Conservation (phyloP, 1,140 invertebrate genomes). For the Hyphantria cunea region DNA sequence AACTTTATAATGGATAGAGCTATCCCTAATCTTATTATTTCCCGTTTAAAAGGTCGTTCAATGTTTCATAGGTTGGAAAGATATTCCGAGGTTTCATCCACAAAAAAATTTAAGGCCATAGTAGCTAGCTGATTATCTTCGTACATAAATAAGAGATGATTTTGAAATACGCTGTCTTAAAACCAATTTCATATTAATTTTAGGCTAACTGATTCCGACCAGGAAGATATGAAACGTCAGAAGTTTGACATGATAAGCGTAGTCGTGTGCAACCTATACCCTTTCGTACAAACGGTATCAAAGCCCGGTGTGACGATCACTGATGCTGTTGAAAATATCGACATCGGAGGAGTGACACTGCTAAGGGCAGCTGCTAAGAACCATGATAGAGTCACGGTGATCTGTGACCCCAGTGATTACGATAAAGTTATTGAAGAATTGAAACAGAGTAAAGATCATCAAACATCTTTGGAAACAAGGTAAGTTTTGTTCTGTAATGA, state of each 20-base stretch:
- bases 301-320: conserved; percentile 90
- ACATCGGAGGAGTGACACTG: conserved; percentile 98
- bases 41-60: too few species aligned
- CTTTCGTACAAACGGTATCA: conserved; percentile 95
- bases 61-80: too few species aligned
- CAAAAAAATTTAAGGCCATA: too few species aligned
- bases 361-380: conserved; percentile 98
- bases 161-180: too few species aligned
- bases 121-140: too few species aligned
- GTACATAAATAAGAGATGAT: too few species aligned
- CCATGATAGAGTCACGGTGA: conserved; percentile 95
- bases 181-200: conserved; percentile 41
- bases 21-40: too few species aligned
- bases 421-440: conserved; percentile 88
- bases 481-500: conserved; percentile 65
- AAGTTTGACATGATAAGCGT: conserved; percentile 89
- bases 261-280: conserved; percentile 98
- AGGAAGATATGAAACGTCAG: conserved; percentile 90
- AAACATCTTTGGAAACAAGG: conserved; percentile 89
- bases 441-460: conserved; percentile 67
- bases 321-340: conserved; percentile 98
- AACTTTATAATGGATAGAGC: too few species aligned
- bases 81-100: too few species aligned
- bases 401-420: conserved; percentile 97
- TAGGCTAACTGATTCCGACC: conserved; percentile 89